Percentiles rank a stretch among this genome's conserved stretches.
phyloP scores from a whole-genome alignment of 1,140 invertebrate species.

The Bilobella aurantiaca region DNA sequence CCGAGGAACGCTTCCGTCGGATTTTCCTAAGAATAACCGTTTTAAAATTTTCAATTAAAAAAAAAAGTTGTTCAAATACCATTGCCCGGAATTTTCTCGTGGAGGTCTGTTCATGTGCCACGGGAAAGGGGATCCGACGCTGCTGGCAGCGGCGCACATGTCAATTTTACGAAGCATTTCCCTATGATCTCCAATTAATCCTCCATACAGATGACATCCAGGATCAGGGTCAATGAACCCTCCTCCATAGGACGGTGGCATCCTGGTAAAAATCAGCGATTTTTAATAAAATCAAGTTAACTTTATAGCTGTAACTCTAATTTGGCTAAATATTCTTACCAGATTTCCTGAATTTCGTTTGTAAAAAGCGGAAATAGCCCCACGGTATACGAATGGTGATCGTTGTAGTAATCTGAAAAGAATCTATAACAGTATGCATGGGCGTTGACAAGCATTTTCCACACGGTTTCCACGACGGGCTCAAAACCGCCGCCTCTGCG shows the following conservation, averaged over 20 bases:
- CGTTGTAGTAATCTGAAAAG: constrained; percentile 18
- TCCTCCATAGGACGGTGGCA: not conserved
- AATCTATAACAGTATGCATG: constrained; percentile 16
- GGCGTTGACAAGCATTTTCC: constrained; percentile 14
- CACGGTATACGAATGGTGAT: constrained; percentile 18
- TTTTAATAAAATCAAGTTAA: not conserved
- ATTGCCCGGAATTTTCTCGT: constrained; percentile 3
- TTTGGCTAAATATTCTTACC: not conserved
- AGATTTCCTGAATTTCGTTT: constrained; percentile 15
- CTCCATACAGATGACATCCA: not conserved
- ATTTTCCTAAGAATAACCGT: too few relatives aligned
- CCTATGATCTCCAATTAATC: not conserved
- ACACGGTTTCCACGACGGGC: constrained; percentile 10
- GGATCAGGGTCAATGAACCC: not conserved
- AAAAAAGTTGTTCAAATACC: not conserved
- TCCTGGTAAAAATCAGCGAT: not conserved
- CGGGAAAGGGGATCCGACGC: not conserved
- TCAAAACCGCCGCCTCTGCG: not conserved
- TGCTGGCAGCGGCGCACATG: not conserved
- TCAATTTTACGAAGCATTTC: not conserved
- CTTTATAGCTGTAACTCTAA: not conserved
- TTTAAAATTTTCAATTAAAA: not conserved
- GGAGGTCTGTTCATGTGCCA: constrained; percentile 18
- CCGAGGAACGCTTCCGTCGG: too few relatives aligned
- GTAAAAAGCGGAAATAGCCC: constrained; percentile 12